A percentile compares a stretch with the other conserved stretches of the same genome.
These are phyloP conservation scores for Mimas tiliae DNA, from an alignment of 2,888 invertebrate species.

Conservation along the genomic window DNA sequence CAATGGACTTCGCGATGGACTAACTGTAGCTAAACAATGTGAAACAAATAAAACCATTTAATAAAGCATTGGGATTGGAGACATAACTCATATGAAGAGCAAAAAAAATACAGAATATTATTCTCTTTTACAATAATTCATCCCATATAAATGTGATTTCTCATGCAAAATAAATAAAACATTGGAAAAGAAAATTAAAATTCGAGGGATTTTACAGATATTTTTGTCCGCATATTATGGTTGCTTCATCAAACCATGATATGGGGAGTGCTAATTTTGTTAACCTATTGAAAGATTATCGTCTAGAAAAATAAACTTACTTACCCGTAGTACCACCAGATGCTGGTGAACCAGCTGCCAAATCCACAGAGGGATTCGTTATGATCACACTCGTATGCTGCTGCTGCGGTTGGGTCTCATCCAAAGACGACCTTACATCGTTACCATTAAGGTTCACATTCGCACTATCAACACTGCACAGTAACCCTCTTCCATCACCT, in stretches of 20 bases:
- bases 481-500: slow-evolving; percentile 72
- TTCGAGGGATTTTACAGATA: neutral
- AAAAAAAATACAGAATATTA: neutral
- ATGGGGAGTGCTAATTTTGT: too few relatives aligned
- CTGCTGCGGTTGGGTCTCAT: slow-evolving; percentile 65
- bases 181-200: neutral
- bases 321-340: slow-evolving; percentile 76
- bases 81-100: neutral
- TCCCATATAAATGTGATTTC: too few relatives aligned
- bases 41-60: slow-evolving; percentile 18
- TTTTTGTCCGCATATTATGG: too few relatives aligned
- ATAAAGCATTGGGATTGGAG: neutral
- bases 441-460: slow-evolving; percentile 69
- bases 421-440: slow-evolving; percentile 65
- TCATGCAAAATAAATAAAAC: too few relatives aligned
- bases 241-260: too few relatives aligned
- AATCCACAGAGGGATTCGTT: slow-evolving; percentile 89
- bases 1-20: slow-evolving; percentile 78
- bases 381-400: slow-evolving; percentile 88
- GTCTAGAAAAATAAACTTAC: slow-evolving; percentile 6
- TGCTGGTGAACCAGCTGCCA: slow-evolving; percentile 78
- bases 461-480: slow-evolving; percentile 78
- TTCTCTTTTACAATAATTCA: too few relatives aligned
- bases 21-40: slow-evolving; percentile 69
- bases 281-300: too few relatives aligned